Percentiles rank a stretch among this genome's conserved stretches.
These are phyloP conservation scores for Recurvirostra avosetta DNA, from an alignment of 2,113 vertebrate genomes.

Conservation along the genomic window DNA sequence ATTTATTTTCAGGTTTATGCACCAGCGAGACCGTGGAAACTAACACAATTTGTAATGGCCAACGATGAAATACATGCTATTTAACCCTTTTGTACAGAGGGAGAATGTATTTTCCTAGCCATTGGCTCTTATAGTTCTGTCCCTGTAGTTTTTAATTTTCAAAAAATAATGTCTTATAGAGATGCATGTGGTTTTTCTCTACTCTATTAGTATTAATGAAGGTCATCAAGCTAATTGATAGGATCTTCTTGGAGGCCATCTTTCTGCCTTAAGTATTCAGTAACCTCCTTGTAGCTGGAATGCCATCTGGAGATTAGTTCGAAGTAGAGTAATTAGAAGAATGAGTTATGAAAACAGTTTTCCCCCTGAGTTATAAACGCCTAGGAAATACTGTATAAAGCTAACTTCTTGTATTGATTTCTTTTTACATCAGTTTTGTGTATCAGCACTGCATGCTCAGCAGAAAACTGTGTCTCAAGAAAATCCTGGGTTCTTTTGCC, in stretches of 20 bases:
- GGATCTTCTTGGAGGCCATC: neutral
- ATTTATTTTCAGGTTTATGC: neutral
- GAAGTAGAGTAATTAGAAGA: slow-evolving; percentile 41
- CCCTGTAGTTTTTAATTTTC: neutral
- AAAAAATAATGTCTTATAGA: neutral
- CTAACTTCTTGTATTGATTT: slow-evolving; percentile 27
- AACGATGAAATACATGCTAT: neutral
- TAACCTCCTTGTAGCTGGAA: slow-evolving; percentile 22
- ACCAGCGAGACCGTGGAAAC: neutral
- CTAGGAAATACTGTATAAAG: neutral
- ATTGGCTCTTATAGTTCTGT: neutral
- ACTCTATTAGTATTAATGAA: slow-evolving; percentile 27
- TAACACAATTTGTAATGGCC: neutral
- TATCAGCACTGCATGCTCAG: slow-evolving; percentile 32
- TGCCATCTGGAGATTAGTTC: slow-evolving; percentile 39
- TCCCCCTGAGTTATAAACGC: neutral
- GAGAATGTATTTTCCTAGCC: neutral
- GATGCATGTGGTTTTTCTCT: neutral
- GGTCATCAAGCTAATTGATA: neutral
- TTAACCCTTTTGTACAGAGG: neutral
- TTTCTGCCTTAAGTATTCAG: slow-evolving; percentile 10
- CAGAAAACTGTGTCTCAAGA: neutral
- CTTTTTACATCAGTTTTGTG: neutral
- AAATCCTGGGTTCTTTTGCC: slow-evolving; percentile 17
- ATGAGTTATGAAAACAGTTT: slow-evolving; percentile 48